Evolutionary conservation across 1,140 invertebrate species (phyloP).

Genomic region (Drosophila rhopaloa): DNA sequence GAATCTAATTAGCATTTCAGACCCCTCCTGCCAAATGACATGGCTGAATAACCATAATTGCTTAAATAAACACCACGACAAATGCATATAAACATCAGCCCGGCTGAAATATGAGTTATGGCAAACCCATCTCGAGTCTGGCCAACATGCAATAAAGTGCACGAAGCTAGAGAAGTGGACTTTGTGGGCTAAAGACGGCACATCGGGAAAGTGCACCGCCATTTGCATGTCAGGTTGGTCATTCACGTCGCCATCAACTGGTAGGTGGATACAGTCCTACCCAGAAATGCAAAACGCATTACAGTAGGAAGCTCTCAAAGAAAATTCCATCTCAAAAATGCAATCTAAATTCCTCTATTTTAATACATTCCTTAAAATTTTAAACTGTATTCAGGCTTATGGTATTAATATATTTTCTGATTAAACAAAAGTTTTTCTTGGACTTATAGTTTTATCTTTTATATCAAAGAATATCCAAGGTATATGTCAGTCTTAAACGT

Average conservation of each 20-base stretch:
- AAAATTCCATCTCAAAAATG: no score
- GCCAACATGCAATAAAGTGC: conserved; percentile 70
- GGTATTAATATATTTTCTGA: no score
- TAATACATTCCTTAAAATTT: no score
- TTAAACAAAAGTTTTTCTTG: no score
- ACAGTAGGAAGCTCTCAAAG: neutral
- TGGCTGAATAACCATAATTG: conserved; percentile 63
- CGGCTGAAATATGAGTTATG: conserved; percentile 43
- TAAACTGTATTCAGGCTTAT: no score
- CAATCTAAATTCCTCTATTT: no score
- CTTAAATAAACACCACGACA: conserved; percentile 72
- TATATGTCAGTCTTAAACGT: no score
- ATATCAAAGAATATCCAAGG: no score
- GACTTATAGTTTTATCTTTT: no score
- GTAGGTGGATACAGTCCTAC: conserved; percentile 17
- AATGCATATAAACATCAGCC: conserved; percentile 67
- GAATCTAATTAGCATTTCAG: conserved; percentile 66
- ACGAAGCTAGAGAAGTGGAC: conserved; percentile 5
- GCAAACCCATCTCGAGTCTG: conserved; percentile 29
- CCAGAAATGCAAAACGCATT: neutral
- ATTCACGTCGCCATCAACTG: conserved; percentile 37
- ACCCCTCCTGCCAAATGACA: conserved; percentile 31
- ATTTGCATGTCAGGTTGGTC: conserved; percentile 44
- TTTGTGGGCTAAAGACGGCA: neutral
- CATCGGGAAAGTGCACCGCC: conserved; percentile 13